Evolutionary conservation across 2,113 vertebrate species (phyloP).

Genomic region (Arizona elegans): DNA sequence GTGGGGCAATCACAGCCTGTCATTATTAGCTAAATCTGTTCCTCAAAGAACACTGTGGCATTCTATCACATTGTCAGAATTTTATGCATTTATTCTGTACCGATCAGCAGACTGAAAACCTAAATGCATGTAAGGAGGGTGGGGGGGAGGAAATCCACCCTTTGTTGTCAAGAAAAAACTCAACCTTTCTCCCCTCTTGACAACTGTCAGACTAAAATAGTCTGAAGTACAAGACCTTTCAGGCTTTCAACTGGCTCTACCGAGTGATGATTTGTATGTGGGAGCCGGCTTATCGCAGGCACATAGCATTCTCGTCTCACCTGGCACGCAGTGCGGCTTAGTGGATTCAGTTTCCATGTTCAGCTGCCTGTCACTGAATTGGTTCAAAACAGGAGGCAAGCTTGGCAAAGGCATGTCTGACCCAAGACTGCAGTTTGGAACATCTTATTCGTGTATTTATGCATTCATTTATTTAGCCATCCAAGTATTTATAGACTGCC

Average conservation of each 20-base stretch:
- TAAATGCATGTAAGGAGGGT: conserved; percentile 17
- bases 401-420: neutral
- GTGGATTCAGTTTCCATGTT: neutral
- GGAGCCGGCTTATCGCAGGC: neutral
- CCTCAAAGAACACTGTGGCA: conserved; percentile 12
- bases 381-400: neutral
- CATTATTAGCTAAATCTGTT: conserved; percentile 27
- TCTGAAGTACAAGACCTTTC: conserved; percentile 12
- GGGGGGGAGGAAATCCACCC: neutral
- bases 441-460: neutral
- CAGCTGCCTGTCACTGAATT: neutral
- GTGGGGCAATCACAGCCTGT: conserved; percentile 17
- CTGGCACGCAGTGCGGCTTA: neutral
- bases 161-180: conserved; percentile 21
- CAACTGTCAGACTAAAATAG: conserved; percentile 32
- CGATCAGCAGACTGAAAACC: conserved; percentile 21
- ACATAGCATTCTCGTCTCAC: neutral
- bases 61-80: conserved; percentile 25
- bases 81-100: conserved; percentile 33
- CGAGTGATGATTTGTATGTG: neutral
- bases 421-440: neutral
- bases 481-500: neutral
- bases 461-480: neutral
- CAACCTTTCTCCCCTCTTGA: neutral
- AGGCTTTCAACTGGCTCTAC: neutral